phyloP scores from a whole-genome alignment of 2,797 vertebrate genomes.

The Muscicapa comitata region DNA sequence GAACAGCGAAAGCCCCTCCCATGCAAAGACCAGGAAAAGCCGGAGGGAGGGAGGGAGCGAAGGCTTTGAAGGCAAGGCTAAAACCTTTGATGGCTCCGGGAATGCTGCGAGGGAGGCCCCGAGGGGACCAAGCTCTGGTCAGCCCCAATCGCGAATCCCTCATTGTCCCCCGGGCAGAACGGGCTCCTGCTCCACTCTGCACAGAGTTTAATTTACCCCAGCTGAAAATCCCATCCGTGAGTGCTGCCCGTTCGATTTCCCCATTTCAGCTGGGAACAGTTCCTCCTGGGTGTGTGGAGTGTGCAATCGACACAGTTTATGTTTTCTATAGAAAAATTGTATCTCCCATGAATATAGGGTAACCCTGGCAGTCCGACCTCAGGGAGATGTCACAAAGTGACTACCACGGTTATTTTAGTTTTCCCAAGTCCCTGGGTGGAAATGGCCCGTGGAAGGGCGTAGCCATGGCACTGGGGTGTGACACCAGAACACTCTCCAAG shows the following conservation, averaged over 20 bases:
- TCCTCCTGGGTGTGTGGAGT: not conserved
- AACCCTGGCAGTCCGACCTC: not conserved
- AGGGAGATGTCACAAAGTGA: not conserved
- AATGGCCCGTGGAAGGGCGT: not conserved
- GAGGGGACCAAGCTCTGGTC: not conserved
- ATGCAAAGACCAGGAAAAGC: not conserved
- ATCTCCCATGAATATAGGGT: accelerated
- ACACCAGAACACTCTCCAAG: not conserved
- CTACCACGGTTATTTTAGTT: accelerated
- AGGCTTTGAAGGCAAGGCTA: not conserved
- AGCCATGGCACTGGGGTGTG: not conserved
- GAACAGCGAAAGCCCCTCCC: not conserved
- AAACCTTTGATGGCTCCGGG: not conserved
- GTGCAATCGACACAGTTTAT: not conserved
- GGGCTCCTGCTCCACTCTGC: not conserved
- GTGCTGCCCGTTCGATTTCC: not conserved
- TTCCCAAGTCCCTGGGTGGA: not conserved
- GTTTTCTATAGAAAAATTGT: not conserved
- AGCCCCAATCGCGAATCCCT: not conserved
- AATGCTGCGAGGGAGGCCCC: not conserved
- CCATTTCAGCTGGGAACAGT: not conserved
- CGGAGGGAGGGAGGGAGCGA: not conserved
- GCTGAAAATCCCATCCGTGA: not conserved
- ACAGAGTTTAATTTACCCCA: not conserved
- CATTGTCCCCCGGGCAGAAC: not conserved